phyloP scores from a whole-genome alignment of 2,888 invertebrate species.

The Microplitis deprimator region DNA sequence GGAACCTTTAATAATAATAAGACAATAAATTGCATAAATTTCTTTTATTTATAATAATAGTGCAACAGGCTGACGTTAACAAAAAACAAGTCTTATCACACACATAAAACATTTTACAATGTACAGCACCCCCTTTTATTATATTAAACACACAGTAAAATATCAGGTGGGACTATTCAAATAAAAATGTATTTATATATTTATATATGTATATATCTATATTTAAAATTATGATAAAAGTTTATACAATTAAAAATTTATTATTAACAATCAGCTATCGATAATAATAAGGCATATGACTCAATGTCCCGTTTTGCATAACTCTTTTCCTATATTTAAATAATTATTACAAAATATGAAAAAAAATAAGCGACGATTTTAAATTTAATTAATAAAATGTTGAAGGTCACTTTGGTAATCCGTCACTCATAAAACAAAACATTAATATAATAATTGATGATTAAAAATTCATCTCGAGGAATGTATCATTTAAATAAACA shows the following conservation, averaged over 20 bases:
- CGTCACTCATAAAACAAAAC: constrained; percentile 37
- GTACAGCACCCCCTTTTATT: constrained; percentile 27
- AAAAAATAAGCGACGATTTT: constrained; percentile 30
- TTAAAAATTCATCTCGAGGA: constrained; percentile 13
- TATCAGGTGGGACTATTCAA: constrained; percentile 24
- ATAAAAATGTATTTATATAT: constrained; percentile 7
- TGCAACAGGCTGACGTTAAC: constrained; percentile 55
- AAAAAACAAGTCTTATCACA: constrained; percentile 51
- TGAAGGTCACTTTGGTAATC: constrained; percentile 31
- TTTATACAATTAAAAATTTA: constrained; percentile 35
- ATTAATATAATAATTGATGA: constrained; percentile 21
- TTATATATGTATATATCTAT: not conserved
- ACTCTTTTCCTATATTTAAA: not conserved
- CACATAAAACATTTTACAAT: constrained; percentile 46
- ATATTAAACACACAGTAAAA: constrained; percentile 27
- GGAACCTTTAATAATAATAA: not conserved
- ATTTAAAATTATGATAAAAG: constrained; percentile 27
- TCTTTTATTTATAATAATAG: constrained; percentile 54
- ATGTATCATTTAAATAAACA: constrained; percentile 32
- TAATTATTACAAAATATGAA: constrained; percentile 32
- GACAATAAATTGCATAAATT: constrained; percentile 41
- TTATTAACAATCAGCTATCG: constrained; percentile 31
- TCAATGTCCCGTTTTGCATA: constrained; percentile 5
- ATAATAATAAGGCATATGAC: constrained; percentile 13
- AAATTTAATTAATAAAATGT: constrained; percentile 23